A percentile compares a stretch with the other conserved stretches of the same genome.
Conservation (phyloP, 1,140 invertebrate species). For the Neomicropteryx cornuta region DNA sequence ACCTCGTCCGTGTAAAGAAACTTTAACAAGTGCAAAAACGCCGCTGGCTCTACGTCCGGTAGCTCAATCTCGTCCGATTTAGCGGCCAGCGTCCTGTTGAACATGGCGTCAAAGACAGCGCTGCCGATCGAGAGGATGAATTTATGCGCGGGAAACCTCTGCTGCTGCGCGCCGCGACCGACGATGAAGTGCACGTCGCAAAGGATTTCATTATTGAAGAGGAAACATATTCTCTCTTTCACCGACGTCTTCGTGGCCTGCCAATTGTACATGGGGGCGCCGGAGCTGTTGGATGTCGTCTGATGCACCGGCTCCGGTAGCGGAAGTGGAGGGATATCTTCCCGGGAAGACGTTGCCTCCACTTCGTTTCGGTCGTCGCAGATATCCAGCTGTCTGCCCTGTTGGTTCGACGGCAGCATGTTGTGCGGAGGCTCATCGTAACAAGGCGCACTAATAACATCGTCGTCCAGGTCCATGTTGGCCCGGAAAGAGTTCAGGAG, state of each 20-base stretch:
- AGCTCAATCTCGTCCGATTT: slow-evolving; percentile 64
- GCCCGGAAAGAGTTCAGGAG: slow-evolving; percentile 26
- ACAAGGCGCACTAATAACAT: slow-evolving; percentile 12
- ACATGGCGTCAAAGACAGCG: slow-evolving; percentile 82
- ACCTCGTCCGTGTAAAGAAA: slow-evolving; percentile 80
- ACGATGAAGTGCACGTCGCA: slow-evolving; percentile 74
- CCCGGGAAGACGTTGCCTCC: slow-evolving; percentile 21
- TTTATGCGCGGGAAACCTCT: slow-evolving; percentile 73
- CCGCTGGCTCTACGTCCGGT: slow-evolving; percentile 74
- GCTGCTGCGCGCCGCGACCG: slow-evolving; percentile 55
- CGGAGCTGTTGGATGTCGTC: slow-evolving; percentile 24
- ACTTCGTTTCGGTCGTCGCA: slow-evolving; percentile 24
- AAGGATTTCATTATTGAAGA: slow-evolving; percentile 74
- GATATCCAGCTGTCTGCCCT: slow-evolving; percentile 20
- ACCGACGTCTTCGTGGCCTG: slow-evolving; percentile 61
- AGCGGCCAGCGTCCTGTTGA: slow-evolving; percentile 62
- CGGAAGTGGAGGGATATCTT: slow-evolving; percentile 28
- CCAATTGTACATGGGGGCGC: slow-evolving; percentile 46
- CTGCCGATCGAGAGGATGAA: slow-evolving; percentile 74
- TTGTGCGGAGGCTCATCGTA: slow-evolving; percentile 33
- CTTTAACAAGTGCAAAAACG: slow-evolving; percentile 57
- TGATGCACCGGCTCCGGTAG: slow-evolving; percentile 26
- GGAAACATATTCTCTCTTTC: slow-evolving; percentile 64
- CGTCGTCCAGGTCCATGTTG: slow-evolving; percentile 26
- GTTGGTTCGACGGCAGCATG: slow-evolving; percentile 35